These are phyloP conservation scores for Metallyticus violacea DNA, from an alignment of 2,888 invertebrate genomes.

Conservation along the genomic window DNA sequence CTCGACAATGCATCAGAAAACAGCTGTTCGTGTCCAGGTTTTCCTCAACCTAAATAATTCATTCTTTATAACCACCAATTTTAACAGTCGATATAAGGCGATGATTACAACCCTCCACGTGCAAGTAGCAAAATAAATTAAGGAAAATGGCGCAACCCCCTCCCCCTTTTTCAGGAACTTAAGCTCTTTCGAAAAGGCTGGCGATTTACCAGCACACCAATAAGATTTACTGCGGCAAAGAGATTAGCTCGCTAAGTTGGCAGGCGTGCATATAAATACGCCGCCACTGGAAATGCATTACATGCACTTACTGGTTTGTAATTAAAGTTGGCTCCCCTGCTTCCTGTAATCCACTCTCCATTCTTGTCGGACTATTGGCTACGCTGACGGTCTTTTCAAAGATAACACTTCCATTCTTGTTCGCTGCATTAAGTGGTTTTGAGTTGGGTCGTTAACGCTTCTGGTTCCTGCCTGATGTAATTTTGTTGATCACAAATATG, in stretches of 20 bases:
- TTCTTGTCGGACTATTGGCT: neutral
- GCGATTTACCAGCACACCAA: neutral
- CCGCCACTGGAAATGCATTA: neutral
- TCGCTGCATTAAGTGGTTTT: neutral
- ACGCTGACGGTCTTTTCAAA: neutral
- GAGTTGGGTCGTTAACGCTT: neutral
- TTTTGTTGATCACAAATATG: no score
- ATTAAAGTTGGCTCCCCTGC: neutral
- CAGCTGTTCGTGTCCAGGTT: no score
- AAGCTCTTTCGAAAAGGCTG: neutral
- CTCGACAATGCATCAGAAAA: no score
- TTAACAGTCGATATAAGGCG: neutral
- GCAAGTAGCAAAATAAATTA: neutral
- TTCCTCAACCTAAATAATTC: no score
- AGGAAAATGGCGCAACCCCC: neutral
- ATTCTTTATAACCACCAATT: neutral
- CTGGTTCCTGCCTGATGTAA: no score
- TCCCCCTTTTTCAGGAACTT: neutral
- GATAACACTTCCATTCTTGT: neutral
- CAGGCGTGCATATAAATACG: neutral
- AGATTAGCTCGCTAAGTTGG: neutral
- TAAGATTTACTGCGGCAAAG: neutral
- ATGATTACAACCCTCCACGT: neutral
- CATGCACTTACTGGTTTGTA: neutral
- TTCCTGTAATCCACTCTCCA: neutral